Percentiles rank a stretch among this genome's conserved stretches.
phyloP scores from a whole-genome alignment of 2,797 vertebrate species.

The Ptychobarbus kaznakovi region DNA sequence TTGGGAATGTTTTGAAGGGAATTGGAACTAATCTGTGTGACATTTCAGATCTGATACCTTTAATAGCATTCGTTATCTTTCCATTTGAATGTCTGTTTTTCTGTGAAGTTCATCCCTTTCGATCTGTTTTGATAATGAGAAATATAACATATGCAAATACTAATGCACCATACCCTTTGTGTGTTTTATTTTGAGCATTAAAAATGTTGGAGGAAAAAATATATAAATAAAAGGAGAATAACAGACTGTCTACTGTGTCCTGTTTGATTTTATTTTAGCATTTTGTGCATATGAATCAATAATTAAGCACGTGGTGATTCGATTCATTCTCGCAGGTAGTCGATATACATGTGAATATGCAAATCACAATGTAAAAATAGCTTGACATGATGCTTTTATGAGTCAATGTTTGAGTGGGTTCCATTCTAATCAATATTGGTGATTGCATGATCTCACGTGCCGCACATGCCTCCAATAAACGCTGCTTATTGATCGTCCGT shows the following conservation, averaged over 20 bases:
- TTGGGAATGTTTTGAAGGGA: constrained; percentile 34
- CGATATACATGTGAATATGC: neutral
- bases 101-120: constrained; percentile 42
- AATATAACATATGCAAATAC: constrained; percentile 57
- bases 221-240: constrained; percentile 47
- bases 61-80: constrained; percentile 44
- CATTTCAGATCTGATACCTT: constrained; percentile 42
- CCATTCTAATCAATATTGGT: constrained; percentile 26
- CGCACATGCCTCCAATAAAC: constrained; percentile 21
- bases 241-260: constrained; percentile 28
- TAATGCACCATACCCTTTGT: constrained; percentile 57
- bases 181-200: constrained; percentile 47
- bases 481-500: constrained; percentile 30
- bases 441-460: constrained; percentile 18
- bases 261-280: constrained; percentile 13
- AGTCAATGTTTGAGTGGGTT: constrained; percentile 29
- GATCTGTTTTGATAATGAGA: constrained; percentile 44
- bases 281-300: neutral
- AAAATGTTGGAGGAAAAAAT: constrained; percentile 25
- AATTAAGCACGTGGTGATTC: neutral
- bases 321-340: neutral
- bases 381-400: neutral
- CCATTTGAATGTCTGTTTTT: constrained; percentile 43
- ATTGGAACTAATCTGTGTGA: constrained; percentile 46
- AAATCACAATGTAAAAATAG: constrained; percentile 33